These are phyloP conservation scores for Tricholauxania praeusta DNA, from an alignment of 2,888 invertebrate genomes.

Conservation along the genomic window DNA sequence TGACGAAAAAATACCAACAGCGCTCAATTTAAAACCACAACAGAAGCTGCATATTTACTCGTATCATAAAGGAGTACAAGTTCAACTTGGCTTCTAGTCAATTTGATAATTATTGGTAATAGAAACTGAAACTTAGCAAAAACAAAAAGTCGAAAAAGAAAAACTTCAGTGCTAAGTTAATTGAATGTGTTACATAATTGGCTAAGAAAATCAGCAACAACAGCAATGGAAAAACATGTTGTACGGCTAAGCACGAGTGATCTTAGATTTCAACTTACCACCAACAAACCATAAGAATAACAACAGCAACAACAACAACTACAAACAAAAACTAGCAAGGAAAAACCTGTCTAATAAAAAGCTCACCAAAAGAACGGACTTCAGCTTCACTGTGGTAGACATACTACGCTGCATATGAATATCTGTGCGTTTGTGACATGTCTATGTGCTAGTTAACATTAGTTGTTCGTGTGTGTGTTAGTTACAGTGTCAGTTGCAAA, in stretches of 20 bases:
- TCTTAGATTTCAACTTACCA: neutral
- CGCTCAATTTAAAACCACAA: constrained; percentile 16
- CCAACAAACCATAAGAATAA: no score
- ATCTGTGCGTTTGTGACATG: neutral
- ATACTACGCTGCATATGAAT: neutral
- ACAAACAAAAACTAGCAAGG: neutral
- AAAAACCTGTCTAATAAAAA: constrained; percentile 18
- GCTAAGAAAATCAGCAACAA: constrained; percentile 16
- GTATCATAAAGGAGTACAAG: constrained; percentile 42
- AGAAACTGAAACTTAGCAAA: neutral
- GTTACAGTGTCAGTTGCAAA: no score
- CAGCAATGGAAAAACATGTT: neutral
- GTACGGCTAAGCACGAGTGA: constrained; percentile 4
- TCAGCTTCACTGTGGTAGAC: neutral
- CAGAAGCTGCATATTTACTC: constrained; percentile 2
- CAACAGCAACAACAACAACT: neutral
- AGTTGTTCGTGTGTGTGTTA: no score
- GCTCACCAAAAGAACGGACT: constrained; percentile 18
- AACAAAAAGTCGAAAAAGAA: neutral
- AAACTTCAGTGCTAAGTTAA: constrained; percentile 23
- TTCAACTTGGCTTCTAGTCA: constrained; percentile 37
- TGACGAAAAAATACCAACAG: constrained; percentile 16
- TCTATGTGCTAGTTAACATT: neutral
- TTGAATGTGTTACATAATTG: constrained; percentile 20
- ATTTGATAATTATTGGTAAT: constrained; percentile 7